phyloP scores from a whole-genome alignment of 2,797 vertebrate species.

The Rallus crepitans region DNA sequence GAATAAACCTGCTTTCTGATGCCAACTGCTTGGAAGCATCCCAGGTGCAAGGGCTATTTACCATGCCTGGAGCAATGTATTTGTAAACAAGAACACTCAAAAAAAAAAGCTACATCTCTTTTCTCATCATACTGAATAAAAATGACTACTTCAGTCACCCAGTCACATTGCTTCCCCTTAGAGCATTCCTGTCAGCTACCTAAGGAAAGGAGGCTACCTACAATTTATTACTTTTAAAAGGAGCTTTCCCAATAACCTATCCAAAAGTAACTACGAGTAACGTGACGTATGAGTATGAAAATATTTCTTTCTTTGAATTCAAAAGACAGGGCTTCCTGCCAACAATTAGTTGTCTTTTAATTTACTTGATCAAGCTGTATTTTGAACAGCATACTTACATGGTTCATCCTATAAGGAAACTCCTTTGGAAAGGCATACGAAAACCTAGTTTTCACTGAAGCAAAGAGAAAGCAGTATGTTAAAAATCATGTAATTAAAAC shows the following conservation, averaged over 20 bases:
- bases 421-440: slow-evolving; percentile 99
- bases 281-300: neutral
- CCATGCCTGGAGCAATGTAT: neutral
- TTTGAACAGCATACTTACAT: slow-evolving; percentile 87
- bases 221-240: neutral
- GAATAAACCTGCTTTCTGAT: slow-evolving; percentile 1
- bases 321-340: slow-evolving; percentile 1
- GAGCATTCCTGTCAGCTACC: neutral
- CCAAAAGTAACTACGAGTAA: neutral
- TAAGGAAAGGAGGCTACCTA: neutral
- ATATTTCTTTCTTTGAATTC: neutral
- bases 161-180: neutral
- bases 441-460: slow-evolving; percentile 97
- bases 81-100: neutral
- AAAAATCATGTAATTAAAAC: neutral
- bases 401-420: slow-evolving; percentile 99
- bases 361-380: neutral
- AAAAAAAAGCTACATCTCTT: neutral
- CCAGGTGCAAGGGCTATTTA: neutral
- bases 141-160: neutral
- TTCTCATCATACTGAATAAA: neutral
- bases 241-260: neutral
- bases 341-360: neutral
- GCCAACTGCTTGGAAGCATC: slow-evolving; percentile 5
- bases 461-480: slow-evolving; percentile 59